phyloP scores from a whole-genome alignment of 2,888 invertebrate genomes.

The Drosophila setosimentum region DNA sequence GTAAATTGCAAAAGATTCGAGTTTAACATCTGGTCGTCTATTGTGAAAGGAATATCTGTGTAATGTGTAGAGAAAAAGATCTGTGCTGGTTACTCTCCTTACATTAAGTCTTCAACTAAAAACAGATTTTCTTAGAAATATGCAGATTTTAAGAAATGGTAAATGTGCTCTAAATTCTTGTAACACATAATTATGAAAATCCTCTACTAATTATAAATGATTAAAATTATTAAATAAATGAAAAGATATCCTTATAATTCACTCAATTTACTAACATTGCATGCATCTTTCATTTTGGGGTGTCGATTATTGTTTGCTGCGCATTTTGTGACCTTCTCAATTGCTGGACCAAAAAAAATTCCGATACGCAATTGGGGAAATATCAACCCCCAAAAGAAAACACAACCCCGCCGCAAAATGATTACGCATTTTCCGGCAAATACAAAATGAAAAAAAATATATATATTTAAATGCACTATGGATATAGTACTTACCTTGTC shows the following conservation, averaged over 20 bases:
- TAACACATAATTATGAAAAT: not conserved
- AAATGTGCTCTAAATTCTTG: not conserved
- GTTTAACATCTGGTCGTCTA: slow-evolving; percentile 3
- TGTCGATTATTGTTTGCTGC: not conserved
- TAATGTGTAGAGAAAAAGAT: not conserved
- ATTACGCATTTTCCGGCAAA: slow-evolving; percentile 24
- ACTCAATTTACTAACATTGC: not conserved
- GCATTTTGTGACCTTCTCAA: slow-evolving; percentile 20
- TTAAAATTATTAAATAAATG: not conserved
- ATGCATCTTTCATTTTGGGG: not conserved
- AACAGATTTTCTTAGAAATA: not conserved
- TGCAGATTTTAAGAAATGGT: too few species aligned
- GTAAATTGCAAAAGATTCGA: slow-evolving; percentile 7
- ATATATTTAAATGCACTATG: not conserved
- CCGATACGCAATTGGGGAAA: slow-evolving; percentile 35
- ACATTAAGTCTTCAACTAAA: not conserved
- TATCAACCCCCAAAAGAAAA: slow-evolving; percentile 25
- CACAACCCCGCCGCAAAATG: slow-evolving; percentile 6
- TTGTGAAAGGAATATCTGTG: not conserved
- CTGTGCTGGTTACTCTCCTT: not conserved
- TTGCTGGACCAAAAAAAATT: slow-evolving; percentile 14
- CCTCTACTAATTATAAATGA: not conserved
- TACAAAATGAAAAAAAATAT: not conserved
- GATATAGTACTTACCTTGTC: slow-evolving; percentile 49
- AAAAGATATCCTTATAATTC: not conserved